phyloP scores from a whole-genome alignment of 2,797 vertebrate species.

The Discoglossus pictus region DNA sequence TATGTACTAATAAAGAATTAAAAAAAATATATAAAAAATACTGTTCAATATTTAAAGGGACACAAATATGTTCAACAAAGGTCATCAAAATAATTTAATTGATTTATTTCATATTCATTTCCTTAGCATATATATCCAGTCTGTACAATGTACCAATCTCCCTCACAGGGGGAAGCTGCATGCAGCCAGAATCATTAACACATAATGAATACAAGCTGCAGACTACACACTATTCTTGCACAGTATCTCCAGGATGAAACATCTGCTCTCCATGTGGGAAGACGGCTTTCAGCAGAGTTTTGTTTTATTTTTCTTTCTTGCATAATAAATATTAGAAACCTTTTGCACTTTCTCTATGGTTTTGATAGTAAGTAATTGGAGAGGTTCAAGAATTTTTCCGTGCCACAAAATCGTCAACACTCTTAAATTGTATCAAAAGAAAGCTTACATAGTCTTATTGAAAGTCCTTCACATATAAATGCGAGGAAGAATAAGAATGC shows the following conservation, averaged over 20 bases:
- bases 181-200: constrained; percentile 38
- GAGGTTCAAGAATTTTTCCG: not conserved
- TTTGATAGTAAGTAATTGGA: constrained; percentile 10
- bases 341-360: constrained; percentile 32
- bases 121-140: constrained; percentile 30
- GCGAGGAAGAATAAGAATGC: not conserved
- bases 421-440: constrained; percentile 15
- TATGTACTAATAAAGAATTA: not conserved
- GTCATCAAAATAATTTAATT: constrained; percentile 7
- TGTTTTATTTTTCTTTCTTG: constrained; percentile 41
- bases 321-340: constrained; percentile 38
- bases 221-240: constrained; percentile 6
- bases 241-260: constrained; percentile 18
- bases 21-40: not conserved
- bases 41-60: not conserved
- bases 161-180: constrained; percentile 35
- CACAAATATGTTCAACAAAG: constrained; percentile 21
- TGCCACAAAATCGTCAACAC: not conserved
- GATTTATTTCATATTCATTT: constrained; percentile 42
- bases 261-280: constrained; percentile 45
- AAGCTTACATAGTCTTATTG: constrained; percentile 1
- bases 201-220: constrained; percentile 46
- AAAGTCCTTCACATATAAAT: not conserved
- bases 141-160: constrained; percentile 29
- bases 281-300: constrained; percentile 34